Conservation (phyloP, 2,888 invertebrate genomes). For the Alentia gelatinosa region DNA sequence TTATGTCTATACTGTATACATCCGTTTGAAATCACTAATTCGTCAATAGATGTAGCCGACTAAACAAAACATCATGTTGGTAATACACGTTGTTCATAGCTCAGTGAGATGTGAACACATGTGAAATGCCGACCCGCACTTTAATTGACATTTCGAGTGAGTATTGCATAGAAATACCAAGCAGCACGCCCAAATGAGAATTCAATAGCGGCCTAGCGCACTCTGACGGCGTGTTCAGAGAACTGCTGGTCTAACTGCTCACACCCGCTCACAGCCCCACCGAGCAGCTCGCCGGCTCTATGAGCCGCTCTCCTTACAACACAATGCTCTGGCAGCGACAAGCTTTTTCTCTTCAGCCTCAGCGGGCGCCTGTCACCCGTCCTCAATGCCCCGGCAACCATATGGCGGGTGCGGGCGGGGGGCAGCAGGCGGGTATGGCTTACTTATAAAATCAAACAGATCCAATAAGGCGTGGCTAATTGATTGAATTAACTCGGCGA, state of each 20-base stretch:
- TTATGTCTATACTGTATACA: too few relatives aligned
- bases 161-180: background rate
- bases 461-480: conserved; percentile 34
- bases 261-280: background rate
- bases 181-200: too few relatives aligned
- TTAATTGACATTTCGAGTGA: background rate
- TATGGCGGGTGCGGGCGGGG: background rate
- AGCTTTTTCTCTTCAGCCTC: background rate
- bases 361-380: background rate
- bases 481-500: conserved; percentile 31
- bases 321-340: background rate
- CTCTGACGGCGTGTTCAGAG: too few relatives aligned
- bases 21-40: too few relatives aligned
- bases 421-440: background rate
- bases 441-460: conserved; percentile 49
- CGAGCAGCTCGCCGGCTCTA: background rate
- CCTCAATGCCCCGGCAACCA: background rate
- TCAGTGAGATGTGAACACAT: background rate
- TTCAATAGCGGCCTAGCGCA: too few relatives aligned
- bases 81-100: too few relatives aligned
- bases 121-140: background rate
- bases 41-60: too few relatives aligned
- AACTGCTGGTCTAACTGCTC: background rate
- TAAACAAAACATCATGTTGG: too few relatives aligned
- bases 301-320: background rate